A percentile compares a stretch with the other conserved stretches of the same genome.
Conservation (phyloP, 2,113 vertebrate species). For the Orthonyx spaldingii region DNA sequence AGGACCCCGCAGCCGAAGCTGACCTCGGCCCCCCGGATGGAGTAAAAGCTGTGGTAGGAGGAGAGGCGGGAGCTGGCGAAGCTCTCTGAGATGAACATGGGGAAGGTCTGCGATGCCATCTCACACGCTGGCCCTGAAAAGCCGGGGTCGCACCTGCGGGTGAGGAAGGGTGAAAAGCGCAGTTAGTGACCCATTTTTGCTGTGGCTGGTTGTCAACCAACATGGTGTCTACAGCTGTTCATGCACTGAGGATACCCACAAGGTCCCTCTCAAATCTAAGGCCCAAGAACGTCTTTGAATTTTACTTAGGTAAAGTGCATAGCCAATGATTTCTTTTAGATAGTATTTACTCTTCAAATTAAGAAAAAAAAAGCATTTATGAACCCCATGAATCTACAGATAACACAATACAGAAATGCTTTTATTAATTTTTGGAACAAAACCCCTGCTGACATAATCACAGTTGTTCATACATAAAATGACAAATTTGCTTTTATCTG, state of each 20-base stretch:
- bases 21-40: conserved; percentile 93
- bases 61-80: conserved; percentile 90
- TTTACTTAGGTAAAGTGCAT: neutral
- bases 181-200: neutral
- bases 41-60: conserved; percentile 97
- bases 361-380: neutral
- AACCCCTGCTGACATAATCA: neutral
- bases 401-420: neutral
- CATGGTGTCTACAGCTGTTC: neutral
- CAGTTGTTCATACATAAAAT: neutral
- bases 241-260: neutral
- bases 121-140: conserved; percentile 96
- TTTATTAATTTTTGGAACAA: neutral
- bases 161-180: neutral
- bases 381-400: neutral
- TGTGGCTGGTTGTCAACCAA: neutral
- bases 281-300: neutral
- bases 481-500: neutral
- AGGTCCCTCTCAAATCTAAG: neutral
- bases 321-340: neutral
- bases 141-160: conserved; percentile 87
- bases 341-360: neutral
- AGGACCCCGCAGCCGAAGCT: conserved; percentile 95
- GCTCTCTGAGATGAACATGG: conserved; percentile 92
- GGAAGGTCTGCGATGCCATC: conserved; percentile 90